Evolutionary conservation across 2,888 invertebrate species (phyloP).

Genomic region (Pristionchus arcanus): DNA sequence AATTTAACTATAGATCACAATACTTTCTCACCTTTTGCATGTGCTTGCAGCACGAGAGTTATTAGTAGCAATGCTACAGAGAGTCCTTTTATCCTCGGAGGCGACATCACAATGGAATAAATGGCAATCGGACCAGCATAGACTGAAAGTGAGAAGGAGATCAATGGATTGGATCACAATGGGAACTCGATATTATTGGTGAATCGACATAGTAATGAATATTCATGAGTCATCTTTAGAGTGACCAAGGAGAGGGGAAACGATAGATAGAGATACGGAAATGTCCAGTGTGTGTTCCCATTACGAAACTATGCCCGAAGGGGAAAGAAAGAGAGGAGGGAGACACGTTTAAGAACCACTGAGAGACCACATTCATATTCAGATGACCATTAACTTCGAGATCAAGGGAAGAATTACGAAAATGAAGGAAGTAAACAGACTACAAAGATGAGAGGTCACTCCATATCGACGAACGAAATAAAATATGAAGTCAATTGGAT

Average conservation of each 20-base stretch:
- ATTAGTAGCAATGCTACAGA: background rate
- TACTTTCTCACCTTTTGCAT: background rate
- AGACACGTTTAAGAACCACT: background rate
- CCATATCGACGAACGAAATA: background rate
- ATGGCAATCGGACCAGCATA: slow-evolving; percentile 1
- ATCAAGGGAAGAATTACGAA: background rate
- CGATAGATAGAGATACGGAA: slow-evolving; percentile 1
- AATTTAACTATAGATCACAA: background rate
- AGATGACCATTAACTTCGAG: background rate
- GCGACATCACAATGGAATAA: slow-evolving; percentile 1
- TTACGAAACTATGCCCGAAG: slow-evolving; percentile 8
- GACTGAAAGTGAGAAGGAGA: background rate
- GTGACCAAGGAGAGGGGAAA: slow-evolving; percentile 36
- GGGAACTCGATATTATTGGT: background rate
- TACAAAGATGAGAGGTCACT: background rate
- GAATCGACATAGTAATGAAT: slow-evolving; percentile 7
- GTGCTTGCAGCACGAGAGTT: slow-evolving; percentile 9
- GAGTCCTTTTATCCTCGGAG: background rate
- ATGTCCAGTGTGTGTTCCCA: slow-evolving; percentile 43
- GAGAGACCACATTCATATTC: slow-evolving; percentile 6
- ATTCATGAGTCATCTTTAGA: slow-evolving; percentile 45
- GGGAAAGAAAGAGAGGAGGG: background rate
- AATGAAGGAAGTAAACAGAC: background rate
- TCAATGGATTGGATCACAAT: background rate
- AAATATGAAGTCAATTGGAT: slow-evolving; percentile 47